These are phyloP conservation scores for Drosophila pseudotakahashii DNA, from an alignment of 2,888 invertebrate species.

Conservation along the genomic window DNA sequence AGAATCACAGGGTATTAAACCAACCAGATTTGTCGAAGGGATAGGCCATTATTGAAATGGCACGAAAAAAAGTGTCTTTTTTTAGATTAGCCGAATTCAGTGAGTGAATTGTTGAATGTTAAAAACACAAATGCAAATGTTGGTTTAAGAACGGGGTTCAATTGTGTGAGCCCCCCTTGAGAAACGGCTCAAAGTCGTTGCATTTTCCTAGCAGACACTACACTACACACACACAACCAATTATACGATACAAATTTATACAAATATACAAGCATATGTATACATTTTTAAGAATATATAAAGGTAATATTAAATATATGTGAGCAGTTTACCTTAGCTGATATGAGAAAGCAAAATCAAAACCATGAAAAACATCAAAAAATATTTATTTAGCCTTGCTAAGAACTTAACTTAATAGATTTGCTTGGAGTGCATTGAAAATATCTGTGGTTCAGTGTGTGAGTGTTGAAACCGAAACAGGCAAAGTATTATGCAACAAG, in stretches of 20 bases:
- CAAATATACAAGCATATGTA: conserved; percentile 48
- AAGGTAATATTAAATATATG: conserved; percentile 48
- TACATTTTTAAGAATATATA: conserved; percentile 30
- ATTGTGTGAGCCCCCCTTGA: conserved; percentile 63
- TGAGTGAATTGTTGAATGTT: conserved; percentile 42
- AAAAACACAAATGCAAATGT: conserved; percentile 34
- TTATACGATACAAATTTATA: conserved; percentile 52
- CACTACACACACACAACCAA: conserved; percentile 32
- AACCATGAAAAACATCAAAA: conserved; percentile 28
- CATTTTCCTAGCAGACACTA: conserved; percentile 68
- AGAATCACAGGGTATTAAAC: conserved; percentile 35
- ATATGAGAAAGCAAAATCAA: conserved; percentile 48
- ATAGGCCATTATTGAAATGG: conserved; percentile 27
- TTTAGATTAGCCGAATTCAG: conserved; percentile 67
- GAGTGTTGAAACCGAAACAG: conserved; percentile 39
- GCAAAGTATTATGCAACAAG: conserved; percentile 73
- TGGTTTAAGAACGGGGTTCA: conserved; percentile 48
- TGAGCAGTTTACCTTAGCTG: conserved; percentile 70
- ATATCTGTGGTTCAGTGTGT: conserved; percentile 38
- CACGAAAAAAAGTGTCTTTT: conserved; percentile 68
- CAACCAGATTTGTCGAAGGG: conserved; percentile 17
- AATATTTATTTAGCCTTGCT: conserved; percentile 34
- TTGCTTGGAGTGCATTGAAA: conserved; percentile 46
- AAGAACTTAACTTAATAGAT: conserved; percentile 65
- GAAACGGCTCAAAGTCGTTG: conserved; percentile 72